Conservation (phyloP, 2,797 vertebrate species). For the Chelonia mydas region DNA sequence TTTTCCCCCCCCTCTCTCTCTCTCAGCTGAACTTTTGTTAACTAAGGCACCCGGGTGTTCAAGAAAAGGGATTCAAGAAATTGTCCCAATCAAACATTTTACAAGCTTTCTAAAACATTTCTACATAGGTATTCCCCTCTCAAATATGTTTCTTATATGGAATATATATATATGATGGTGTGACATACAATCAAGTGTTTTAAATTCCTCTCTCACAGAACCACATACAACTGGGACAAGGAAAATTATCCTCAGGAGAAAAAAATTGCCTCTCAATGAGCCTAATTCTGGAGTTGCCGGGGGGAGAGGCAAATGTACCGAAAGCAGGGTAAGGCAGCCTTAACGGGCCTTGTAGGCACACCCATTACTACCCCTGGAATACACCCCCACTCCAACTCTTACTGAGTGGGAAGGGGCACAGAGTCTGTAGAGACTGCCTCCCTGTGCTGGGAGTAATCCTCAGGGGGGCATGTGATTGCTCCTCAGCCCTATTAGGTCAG, state of each 20-base stretch:
- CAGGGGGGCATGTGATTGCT: accelerated
- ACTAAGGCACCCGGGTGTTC: neutral
- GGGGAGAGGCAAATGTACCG: neutral
- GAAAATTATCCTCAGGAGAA: neutral
- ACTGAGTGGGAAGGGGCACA: neutral
- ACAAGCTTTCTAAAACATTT: neutral
- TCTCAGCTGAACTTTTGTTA: neutral
- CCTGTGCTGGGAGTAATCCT: neutral
- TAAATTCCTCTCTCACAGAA: neutral
- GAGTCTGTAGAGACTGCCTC: neutral
- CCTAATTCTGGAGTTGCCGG: neutral
- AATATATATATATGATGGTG: neutral
- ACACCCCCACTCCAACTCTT: accelerated
- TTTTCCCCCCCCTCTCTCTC: neutral
- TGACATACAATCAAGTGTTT: neutral
- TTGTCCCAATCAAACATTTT: neutral
- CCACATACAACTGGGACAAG: neutral
- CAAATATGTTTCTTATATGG: neutral
- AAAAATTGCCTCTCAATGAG: neutral
- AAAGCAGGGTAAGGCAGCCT: neutral
- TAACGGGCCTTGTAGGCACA: neutral
- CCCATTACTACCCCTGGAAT: accelerated
- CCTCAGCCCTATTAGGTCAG: neutral
- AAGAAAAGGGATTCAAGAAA: neutral
- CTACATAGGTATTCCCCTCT: neutral